A percentile compares a stretch with the other conserved stretches of the same genome.
Evolutionary conservation across 2,888 invertebrate species (phyloP).

Genomic region (Ceramica pisi): DNA sequence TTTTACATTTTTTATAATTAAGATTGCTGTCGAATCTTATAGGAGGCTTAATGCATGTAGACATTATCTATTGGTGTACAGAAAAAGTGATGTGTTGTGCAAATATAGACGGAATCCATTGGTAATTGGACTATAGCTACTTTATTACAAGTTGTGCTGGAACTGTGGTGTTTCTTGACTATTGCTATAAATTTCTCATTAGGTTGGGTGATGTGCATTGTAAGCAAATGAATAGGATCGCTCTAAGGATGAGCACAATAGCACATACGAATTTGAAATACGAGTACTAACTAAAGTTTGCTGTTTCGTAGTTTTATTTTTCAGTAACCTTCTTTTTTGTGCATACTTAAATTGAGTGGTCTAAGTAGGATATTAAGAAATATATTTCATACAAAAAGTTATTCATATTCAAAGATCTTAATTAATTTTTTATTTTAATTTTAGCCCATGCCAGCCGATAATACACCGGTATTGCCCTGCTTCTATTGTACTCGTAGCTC

Average conservation of each 20-base stretch:
- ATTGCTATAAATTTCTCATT: conserved; percentile 7
- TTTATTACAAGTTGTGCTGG: conserved; percentile 44
- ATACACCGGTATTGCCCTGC: neutral
- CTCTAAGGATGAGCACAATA: neutral
- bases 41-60: neutral
- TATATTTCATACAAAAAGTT: conserved; percentile 1
- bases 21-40: neutral
- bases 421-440: conserved; percentile 12
- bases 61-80: conserved; percentile 12
- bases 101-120: conserved; percentile 67
- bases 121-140: conserved; percentile 65
- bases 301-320: neutral
- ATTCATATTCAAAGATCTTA: conserved; percentile 8
- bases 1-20: conserved; percentile 1
- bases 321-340: conserved; percentile 13
- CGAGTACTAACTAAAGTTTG: neutral
- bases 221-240: neutral
- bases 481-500: neutral
- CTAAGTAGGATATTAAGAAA: conserved; percentile 9
- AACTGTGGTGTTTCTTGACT: conserved; percentile 20
- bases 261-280: conserved; percentile 3
- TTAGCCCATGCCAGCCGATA: neutral
- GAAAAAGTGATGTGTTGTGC: conserved; percentile 59
- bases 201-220: conserved; percentile 2
- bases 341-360: neutral